Evolutionary conservation across 2,797 vertebrate genomes (phyloP).

Genomic region (Aselliscus stoliczkanus): DNA sequence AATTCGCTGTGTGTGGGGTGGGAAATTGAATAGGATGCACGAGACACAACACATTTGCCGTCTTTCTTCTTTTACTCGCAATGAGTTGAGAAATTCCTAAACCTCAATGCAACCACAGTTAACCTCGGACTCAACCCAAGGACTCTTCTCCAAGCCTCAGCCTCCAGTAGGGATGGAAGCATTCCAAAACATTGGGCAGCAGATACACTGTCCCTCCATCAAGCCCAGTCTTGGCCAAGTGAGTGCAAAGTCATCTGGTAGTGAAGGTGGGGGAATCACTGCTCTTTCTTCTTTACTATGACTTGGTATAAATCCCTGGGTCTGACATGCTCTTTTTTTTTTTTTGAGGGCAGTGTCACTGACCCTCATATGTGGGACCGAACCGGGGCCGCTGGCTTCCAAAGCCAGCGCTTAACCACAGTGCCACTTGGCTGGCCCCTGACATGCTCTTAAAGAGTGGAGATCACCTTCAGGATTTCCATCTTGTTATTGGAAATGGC

Average conservation of each 20-base stretch:
- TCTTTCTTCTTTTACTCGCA: not conserved
- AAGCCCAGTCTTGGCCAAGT: not conserved
- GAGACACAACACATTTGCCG: not conserved
- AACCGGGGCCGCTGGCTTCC: too few relatives aligned
- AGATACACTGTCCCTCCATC: too few relatives aligned
- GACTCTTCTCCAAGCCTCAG: not conserved
- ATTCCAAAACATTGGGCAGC: fast-evolving
- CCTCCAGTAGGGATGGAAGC: not conserved
- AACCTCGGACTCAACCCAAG: not conserved
- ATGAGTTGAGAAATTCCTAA: not conserved
- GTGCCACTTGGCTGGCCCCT: too few relatives aligned
- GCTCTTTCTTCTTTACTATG: not conserved
- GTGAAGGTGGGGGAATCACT: not conserved
- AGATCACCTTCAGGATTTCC: not conserved
- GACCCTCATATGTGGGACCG: too few relatives aligned
- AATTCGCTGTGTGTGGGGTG: not conserved
- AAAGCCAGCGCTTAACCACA: too few relatives aligned
- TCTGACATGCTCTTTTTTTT: not conserved
- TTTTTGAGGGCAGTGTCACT: too few relatives aligned
- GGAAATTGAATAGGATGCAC: not conserved
- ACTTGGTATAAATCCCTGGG: not conserved
- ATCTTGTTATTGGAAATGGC: not conserved
- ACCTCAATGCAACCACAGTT: not conserved
- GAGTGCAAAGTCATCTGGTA: not conserved
- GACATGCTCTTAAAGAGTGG: not conserved